Percentiles rank a stretch among this genome's conserved stretches.
These are phyloP conservation scores for Parasteatoda tepidariorum DNA, from an alignment of 1,140 invertebrate genomes.

Conservation along the genomic window DNA sequence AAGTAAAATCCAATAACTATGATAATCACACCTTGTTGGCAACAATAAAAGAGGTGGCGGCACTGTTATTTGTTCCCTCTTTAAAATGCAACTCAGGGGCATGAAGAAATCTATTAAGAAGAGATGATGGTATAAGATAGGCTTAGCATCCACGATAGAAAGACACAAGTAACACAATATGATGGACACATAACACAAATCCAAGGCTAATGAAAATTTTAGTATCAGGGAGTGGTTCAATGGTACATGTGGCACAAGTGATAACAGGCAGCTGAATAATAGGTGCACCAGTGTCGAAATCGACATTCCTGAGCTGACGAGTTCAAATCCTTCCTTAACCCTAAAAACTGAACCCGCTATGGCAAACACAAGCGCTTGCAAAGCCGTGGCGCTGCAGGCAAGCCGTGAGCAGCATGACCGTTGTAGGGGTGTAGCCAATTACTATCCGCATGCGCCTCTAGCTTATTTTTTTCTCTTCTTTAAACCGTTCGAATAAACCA, in stretches of 20 bases:
- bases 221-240: conserved; percentile 23
- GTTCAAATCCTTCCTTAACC: conserved; percentile 56
- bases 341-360: conserved; percentile 53
- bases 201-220: conserved; percentile 3
- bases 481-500: conserved; percentile 43
- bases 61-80: conserved; percentile 21
- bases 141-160: conserved; percentile 36
- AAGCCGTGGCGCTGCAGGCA: conserved; percentile 55
- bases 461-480: conserved; percentile 31
- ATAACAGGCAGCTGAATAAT: conserved; percentile 24
- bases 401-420: conserved; percentile 49
- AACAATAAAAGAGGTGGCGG: neutral
- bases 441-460: conserved; percentile 51
- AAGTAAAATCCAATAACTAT: too few species aligned
- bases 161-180: conserved; percentile 16
- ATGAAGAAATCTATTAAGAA: neutral
- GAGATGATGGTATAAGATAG: conserved; percentile 43
- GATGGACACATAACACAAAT: conserved; percentile 31
- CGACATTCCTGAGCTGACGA: conserved; percentile 43
- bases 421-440: conserved; percentile 59
- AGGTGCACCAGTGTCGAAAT: conserved; percentile 23
- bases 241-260: conserved; percentile 43
- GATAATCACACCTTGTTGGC: too few species aligned
- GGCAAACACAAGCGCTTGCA: conserved; percentile 33
- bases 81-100: conserved; percentile 9